These are phyloP conservation scores for Agrypnia vestita DNA, from an alignment of 1,140 invertebrate species.

Conservation along the genomic window DNA sequence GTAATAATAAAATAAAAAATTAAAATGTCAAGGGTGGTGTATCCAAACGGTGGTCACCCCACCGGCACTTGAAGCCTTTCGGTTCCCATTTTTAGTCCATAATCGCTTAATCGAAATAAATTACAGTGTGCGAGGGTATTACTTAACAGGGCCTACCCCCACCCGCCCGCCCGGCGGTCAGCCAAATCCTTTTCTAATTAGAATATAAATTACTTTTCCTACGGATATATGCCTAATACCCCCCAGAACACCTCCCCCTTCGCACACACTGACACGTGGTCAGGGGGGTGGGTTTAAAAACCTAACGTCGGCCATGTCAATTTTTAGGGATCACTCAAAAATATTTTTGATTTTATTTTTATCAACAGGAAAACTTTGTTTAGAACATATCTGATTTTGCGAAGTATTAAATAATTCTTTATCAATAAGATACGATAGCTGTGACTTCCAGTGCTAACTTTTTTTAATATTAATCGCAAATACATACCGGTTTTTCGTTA, in stretches of 20 bases:
- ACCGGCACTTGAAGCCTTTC: conserved; percentile 52
- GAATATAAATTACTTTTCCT: conserved; percentile 62
- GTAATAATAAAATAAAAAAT: no score
- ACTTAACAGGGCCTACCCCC: conserved; percentile 42
- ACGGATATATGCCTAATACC: conserved; percentile 46
- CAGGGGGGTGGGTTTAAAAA: neutral
- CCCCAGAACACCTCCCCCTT: conserved; percentile 3
- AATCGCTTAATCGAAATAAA: conserved; percentile 63
- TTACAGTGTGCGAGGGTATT: conserved; percentile 56
- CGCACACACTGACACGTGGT: conserved; percentile 24
- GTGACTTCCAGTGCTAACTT: no score
- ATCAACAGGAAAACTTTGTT: no score
- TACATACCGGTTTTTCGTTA: no score
- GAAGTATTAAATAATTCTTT: no score
- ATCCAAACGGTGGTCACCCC: conserved; percentile 32
- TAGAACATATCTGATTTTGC: no score
- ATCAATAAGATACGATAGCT: no score
- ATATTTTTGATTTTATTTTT: no score
- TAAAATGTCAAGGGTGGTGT: neutral
- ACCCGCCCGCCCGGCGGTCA: conserved; percentile 45
- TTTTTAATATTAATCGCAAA: no score
- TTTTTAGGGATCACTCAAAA: no score
- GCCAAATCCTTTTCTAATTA: conserved; percentile 62
- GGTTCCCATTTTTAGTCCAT: conserved; percentile 60
- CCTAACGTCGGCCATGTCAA: no score